phyloP scores from a whole-genome alignment of 1,140 invertebrate species.

The Littorina saxatilis region DNA sequence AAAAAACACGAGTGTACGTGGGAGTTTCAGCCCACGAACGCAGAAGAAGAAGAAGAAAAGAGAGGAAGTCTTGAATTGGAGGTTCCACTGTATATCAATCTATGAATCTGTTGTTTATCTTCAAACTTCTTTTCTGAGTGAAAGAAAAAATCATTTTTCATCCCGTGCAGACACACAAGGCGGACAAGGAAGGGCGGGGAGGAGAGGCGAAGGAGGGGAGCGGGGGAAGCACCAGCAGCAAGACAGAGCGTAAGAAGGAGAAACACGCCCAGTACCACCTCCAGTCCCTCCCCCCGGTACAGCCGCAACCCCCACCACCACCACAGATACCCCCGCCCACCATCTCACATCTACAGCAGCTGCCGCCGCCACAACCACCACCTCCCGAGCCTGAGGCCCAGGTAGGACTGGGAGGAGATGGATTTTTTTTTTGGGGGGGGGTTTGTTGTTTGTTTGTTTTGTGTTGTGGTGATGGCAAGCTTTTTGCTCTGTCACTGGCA shows the following conservation, averaged over 20 bases:
- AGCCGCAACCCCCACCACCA: slow-evolving; percentile 27
- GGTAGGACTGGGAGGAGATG: slow-evolving; percentile 37
- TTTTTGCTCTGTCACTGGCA: too few relatives aligned
- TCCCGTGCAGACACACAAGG: not conserved
- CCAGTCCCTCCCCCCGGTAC: slow-evolving; percentile 42
- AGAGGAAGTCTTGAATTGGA: too few relatives aligned
- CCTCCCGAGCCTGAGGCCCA: slow-evolving; percentile 40
- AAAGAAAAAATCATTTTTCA: not conserved
- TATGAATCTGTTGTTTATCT: too few relatives aligned
- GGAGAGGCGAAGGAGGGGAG: slow-evolving; percentile 18
- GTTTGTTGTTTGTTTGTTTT: too few relatives aligned
- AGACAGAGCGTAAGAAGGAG: slow-evolving; percentile 65
- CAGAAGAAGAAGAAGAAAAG: too few relatives aligned
- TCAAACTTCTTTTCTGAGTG: too few relatives aligned
- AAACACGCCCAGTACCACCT: slow-evolving; percentile 54
- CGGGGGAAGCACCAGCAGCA: slow-evolving; percentile 49
- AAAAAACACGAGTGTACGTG: too few relatives aligned
- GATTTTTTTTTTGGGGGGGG: too few relatives aligned
- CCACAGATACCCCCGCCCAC: slow-evolving; percentile 37
- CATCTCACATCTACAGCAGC: slow-evolving; percentile 30
- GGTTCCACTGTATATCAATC: too few relatives aligned
- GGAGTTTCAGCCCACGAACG: too few relatives aligned
- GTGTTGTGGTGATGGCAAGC: too few relatives aligned
- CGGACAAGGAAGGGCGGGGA: slow-evolving; percentile 13
- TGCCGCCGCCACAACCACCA: not conserved